These are phyloP conservation scores for Diadumene lineata DNA, from an alignment of 92 coral and sea anemone genomes.

Conservation along the genomic window DNA sequence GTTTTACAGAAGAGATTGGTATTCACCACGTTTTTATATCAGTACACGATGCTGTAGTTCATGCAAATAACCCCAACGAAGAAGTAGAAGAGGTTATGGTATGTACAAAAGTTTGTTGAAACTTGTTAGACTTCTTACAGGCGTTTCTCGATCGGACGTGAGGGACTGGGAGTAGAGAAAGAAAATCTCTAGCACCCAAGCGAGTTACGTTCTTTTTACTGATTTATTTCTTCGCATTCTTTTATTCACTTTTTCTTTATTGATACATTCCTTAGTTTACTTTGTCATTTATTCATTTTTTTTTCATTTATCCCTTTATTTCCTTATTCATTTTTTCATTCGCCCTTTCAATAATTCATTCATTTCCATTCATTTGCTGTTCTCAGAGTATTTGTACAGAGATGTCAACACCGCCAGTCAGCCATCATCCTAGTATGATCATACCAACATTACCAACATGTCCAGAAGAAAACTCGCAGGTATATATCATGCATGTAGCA, in stretches of 20 bases:
- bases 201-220: no score
- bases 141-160: no score
- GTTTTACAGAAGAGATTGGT: constrained; percentile 74
- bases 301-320: not conserved
- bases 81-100: constrained; percentile 35
- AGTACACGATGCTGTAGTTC: constrained; percentile 92
- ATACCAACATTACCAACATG: not conserved
- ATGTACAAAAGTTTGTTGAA: no score
- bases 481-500: no score
- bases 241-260: not conserved
- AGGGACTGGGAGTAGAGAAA: no score
- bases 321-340: not conserved
- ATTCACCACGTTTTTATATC: constrained; percentile 84
- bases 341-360: not conserved
- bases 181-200: no score
- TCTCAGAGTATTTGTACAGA: constrained; percentile 17
- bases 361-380: not conserved
- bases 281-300: no score
- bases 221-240: not conserved
- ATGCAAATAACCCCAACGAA: constrained; percentile 45
- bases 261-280: not conserved
- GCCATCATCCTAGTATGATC: not conserved
- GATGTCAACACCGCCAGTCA: constrained; percentile 12
- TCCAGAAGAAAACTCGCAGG: constrained; percentile 23
- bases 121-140: no score